Percentiles rank a stretch among this genome's conserved stretches.
Evolutionary conservation across 2,113 vertebrate genomes (phyloP).

Genomic region (Takifugu flavidus): DNA sequence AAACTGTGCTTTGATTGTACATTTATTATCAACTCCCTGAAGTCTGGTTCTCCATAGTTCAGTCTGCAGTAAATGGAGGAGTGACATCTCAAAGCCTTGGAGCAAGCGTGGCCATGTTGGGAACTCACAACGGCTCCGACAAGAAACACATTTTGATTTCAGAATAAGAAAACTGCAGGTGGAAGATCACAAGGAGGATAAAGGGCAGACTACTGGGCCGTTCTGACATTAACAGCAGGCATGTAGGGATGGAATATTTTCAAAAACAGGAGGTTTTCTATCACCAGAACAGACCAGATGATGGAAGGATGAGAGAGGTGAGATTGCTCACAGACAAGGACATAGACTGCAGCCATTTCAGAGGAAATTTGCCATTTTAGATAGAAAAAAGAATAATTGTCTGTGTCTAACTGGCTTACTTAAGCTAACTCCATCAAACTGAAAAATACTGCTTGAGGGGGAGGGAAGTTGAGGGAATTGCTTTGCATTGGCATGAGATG

Average conservation of each 20-base stretch:
- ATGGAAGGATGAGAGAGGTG: too few relatives aligned
- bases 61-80: background rate
- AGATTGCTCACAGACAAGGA: too few relatives aligned
- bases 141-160: background rate
- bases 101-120: background rate
- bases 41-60: too few relatives aligned
- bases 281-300: too few relatives aligned
- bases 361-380: too few relatives aligned
- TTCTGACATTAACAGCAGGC: too few relatives aligned
- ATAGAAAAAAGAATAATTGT: too few relatives aligned
- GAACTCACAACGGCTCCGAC: background rate
- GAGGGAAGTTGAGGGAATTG: background rate
- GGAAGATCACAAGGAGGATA: background rate
- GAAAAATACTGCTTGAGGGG: constrained; percentile 1
- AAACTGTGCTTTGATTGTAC: too few relatives aligned
- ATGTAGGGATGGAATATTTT: too few relatives aligned
- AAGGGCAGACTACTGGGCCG: background rate
- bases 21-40: too few relatives aligned
- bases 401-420: background rate
- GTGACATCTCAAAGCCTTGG: background rate
- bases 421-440: background rate
- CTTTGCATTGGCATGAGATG: background rate
- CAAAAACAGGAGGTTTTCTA: too few relatives aligned
- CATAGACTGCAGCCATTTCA: too few relatives aligned
- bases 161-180: background rate